phyloP scores from a whole-genome alignment of 2,797 vertebrate genomes.

The Oophaga sylvatica region DNA sequence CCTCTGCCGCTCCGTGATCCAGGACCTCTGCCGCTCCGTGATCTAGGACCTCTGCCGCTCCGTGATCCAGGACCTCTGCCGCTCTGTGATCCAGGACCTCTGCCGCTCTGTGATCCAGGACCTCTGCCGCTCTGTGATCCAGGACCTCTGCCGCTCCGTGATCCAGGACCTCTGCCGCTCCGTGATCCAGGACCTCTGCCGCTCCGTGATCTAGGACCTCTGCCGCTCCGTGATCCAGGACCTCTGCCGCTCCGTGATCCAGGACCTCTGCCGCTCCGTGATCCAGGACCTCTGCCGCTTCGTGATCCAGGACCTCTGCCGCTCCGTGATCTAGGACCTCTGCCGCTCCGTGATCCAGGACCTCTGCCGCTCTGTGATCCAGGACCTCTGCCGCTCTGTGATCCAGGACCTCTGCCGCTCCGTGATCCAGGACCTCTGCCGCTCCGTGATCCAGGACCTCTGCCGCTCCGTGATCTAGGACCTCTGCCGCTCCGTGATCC shows the following conservation, averaged over 20 bases:
- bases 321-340: background rate
- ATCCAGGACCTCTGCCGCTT: too few relatives aligned
- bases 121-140: background rate
- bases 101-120: background rate
- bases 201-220: too few relatives aligned
- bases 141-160: too few relatives aligned
- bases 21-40: background rate
- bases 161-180: background rate
- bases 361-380: too few relatives aligned
- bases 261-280: too few relatives aligned
- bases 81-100: background rate
- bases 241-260: background rate
- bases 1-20: too few relatives aligned
- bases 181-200: background rate
- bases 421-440: background rate
- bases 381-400: background rate
- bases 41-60: background rate
- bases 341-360: background rate
- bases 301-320: background rate
- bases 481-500: background rate
- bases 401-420: background rate
- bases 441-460: too few relatives aligned
- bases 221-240: too few relatives aligned
- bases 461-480: background rate
- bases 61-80: background rate